Conservation (phyloP, 2,113 vertebrate species). For the Colius striatus region DNA sequence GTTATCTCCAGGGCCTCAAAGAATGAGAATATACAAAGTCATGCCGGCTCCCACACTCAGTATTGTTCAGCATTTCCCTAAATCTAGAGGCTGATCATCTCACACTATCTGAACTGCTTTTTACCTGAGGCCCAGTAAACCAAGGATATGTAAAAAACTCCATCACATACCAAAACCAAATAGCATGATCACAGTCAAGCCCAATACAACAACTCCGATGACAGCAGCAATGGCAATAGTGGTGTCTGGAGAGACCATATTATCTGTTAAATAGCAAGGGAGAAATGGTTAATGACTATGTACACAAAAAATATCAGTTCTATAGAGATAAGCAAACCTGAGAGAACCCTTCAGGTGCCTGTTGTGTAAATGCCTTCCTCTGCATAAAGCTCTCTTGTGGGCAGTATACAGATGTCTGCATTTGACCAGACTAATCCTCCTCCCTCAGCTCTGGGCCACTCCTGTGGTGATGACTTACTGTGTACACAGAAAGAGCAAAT, state of each 20-base stretch:
- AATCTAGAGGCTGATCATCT: background rate
- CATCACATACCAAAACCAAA: conserved; percentile 69
- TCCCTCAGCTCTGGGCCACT: background rate
- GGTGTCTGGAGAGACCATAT: background rate
- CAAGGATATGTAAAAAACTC: background rate
- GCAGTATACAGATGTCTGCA: background rate
- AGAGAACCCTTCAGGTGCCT: background rate
- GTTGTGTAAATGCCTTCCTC: background rate
- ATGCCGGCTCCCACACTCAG: background rate
- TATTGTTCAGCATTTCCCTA: background rate
- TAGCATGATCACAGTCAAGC: conserved; percentile 42
- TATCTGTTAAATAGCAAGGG: conserved; percentile 52
- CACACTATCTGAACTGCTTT: background rate
- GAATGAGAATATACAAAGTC: background rate
- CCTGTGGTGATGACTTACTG: background rate
- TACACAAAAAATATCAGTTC: background rate
- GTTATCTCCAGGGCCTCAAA: background rate
- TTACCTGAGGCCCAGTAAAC: background rate
- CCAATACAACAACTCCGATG: conserved; percentile 12
- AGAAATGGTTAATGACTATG: background rate
- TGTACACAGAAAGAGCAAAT: background rate
- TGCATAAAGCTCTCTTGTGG: background rate
- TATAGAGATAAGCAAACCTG: background rate
- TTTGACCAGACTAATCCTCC: background rate
- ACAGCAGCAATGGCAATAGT: conserved; percentile 27